phyloP scores from a whole-genome alignment of 1,140 invertebrate genomes.

The Palaemon carinicauda region DNA sequence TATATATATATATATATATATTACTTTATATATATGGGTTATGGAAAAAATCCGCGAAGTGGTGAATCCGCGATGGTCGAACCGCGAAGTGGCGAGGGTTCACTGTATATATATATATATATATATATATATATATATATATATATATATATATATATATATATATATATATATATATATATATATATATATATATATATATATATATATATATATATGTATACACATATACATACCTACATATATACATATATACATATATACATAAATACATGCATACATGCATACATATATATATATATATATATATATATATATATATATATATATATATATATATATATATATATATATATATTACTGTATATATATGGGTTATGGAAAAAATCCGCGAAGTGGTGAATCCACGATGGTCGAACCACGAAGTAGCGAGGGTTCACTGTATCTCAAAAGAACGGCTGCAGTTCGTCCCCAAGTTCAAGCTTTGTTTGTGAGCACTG shows the following conservation, averaged over 20 bases:
- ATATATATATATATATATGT: neutral
- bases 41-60: neutral
- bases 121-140: neutral
- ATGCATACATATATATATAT: neutral
- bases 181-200: neutral
- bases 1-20: constrained; percentile 2
- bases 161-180: neutral
- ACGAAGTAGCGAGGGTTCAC: too few relatives aligned
- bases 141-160: neutral
- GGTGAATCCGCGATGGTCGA: neutral
- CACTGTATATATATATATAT: neutral
- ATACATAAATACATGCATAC: neutral
- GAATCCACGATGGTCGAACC: too few relatives aligned
- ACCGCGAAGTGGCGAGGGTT: too few relatives aligned
- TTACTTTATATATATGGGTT: neutral
- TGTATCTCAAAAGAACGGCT: too few relatives aligned
- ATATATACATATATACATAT: neutral
- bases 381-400: too few relatives aligned
- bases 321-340: neutral
- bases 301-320: neutral
- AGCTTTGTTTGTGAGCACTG: too few relatives aligned
- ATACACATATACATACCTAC: neutral
- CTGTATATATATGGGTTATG: too few relatives aligned
- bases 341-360: too few relatives aligned
- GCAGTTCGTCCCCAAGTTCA: too few relatives aligned